Conservation (phyloP, 1,140 invertebrate species). For the Drosophila lacertosa region DNA sequence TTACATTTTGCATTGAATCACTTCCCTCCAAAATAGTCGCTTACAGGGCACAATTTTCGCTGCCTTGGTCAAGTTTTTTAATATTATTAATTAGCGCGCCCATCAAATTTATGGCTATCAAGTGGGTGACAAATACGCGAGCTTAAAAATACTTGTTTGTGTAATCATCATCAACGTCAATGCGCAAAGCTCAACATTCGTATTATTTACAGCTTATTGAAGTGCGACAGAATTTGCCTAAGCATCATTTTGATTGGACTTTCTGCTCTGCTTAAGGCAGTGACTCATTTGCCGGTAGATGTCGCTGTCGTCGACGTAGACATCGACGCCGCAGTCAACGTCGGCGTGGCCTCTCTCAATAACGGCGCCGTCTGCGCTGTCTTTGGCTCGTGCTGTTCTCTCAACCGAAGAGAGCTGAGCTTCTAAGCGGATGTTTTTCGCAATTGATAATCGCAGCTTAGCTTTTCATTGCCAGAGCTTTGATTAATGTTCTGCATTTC, state of each 20-base stretch:
- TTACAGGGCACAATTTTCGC: constrained; percentile 25
- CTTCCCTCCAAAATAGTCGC: constrained; percentile 37
- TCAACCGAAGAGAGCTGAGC: not conserved
- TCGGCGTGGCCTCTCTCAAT: not conserved
- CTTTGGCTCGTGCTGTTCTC: not conserved
- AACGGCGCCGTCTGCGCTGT: no score
- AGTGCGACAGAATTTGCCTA: not conserved
- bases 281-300: constrained; percentile 27
- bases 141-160: constrained; percentile 29
- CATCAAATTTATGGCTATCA: constrained; percentile 8
- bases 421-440: constrained; percentile 3
- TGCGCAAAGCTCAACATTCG: not conserved
- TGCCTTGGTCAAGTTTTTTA: constrained; percentile 40
- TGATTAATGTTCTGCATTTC: not conserved
- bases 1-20: constrained; percentile 37
- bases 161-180: constrained; percentile 12
- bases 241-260: not conserved
- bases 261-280: constrained; percentile 1
- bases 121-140: constrained; percentile 15
- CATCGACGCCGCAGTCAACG: not conserved
- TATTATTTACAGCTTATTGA: constrained; percentile 1
- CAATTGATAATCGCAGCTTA: constrained; percentile 7
- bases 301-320: not conserved
- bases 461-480: constrained; percentile 8
- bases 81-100: constrained; percentile 19